Evolutionary conservation across 2,888 invertebrate species (phyloP).

Genomic region (Lissocephala sabroskyi): DNA sequence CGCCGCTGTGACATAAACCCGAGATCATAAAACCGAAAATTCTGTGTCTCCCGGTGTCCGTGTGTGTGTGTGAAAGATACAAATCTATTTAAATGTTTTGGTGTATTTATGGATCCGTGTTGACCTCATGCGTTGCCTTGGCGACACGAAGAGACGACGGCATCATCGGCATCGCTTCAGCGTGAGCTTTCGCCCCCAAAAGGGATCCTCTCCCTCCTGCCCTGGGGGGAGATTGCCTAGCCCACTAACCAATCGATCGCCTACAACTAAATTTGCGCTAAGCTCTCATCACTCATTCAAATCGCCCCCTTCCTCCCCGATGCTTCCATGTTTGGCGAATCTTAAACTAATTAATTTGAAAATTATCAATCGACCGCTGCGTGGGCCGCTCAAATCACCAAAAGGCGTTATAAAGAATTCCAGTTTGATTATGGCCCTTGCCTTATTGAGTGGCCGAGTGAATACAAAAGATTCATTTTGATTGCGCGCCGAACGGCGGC

Average conservation of each 20-base stretch:
- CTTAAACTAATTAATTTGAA: slow-evolving; percentile 36
- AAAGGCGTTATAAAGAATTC: slow-evolving; percentile 45
- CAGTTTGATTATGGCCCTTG: slow-evolving; percentile 13
- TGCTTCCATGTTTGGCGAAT: slow-evolving; percentile 19
- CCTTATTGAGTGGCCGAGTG: slow-evolving; percentile 25
- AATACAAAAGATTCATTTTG: background rate
- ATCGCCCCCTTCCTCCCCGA: slow-evolving; percentile 4
- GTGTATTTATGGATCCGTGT: background rate
- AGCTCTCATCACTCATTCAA: slow-evolving; percentile 1
- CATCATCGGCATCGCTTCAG: too few relatives aligned
- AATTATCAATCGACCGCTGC: slow-evolving; percentile 26
- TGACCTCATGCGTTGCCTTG: background rate
- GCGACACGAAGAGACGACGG: too few relatives aligned
- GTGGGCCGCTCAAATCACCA: slow-evolving; percentile 37
- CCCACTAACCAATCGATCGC: too few relatives aligned
- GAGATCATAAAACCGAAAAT: slow-evolving; percentile 11
- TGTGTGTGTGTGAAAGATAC: background rate
- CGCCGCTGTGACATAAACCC: slow-evolving; percentile 4
- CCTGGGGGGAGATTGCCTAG: too few relatives aligned
- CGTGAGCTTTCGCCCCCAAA: too few relatives aligned
- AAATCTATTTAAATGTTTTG: background rate
- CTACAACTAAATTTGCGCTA: too few relatives aligned
- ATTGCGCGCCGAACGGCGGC: background rate
- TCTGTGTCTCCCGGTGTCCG: background rate
- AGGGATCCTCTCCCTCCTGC: too few relatives aligned